Conservation (phyloP, 2,113 vertebrate genomes). For the Eubucco bourcierii region DNA sequence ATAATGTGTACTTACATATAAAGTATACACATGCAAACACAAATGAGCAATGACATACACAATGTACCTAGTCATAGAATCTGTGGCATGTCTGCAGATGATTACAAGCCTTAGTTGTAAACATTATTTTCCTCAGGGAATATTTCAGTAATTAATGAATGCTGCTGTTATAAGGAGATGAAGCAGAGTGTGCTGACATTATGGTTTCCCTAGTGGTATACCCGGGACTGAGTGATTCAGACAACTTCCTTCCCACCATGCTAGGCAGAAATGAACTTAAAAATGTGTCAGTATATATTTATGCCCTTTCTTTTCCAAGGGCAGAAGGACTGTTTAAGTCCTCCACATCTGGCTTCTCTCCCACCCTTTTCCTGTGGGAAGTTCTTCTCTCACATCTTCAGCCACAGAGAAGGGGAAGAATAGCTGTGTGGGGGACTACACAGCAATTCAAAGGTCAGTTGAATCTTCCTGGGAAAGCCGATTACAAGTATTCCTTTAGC, state of each 20-base stretch:
- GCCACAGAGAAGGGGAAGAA: slow-evolving; percentile 43
- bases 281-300: slow-evolving; percentile 62
- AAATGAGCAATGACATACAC: background rate
- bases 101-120: background rate
- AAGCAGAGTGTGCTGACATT: slow-evolving; percentile 34
- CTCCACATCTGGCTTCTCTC: slow-evolving; percentile 64
- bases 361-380: slow-evolving; percentile 69
- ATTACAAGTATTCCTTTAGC: background rate
- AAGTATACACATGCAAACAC: background rate
- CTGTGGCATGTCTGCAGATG: background rate
- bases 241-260: slow-evolving; percentile 3
- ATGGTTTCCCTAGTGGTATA: slow-evolving; percentile 39
- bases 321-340: slow-evolving; percentile 49
- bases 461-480: slow-evolving; percentile 61
- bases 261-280: slow-evolving; percentile 22
- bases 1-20: background rate
- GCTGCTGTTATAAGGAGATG: background rate
- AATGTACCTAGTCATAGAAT: background rate
- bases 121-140: background rate
- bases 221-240: background rate
- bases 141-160: slow-evolving; percentile 19
- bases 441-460: slow-evolving; percentile 44
- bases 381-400: slow-evolving; percentile 1
- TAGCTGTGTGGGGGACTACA: slow-evolving; percentile 27
- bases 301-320: slow-evolving; percentile 46